phyloP scores from a whole-genome alignment of 1,140 invertebrate genomes.

The Caenorhabditis latens region DNA sequence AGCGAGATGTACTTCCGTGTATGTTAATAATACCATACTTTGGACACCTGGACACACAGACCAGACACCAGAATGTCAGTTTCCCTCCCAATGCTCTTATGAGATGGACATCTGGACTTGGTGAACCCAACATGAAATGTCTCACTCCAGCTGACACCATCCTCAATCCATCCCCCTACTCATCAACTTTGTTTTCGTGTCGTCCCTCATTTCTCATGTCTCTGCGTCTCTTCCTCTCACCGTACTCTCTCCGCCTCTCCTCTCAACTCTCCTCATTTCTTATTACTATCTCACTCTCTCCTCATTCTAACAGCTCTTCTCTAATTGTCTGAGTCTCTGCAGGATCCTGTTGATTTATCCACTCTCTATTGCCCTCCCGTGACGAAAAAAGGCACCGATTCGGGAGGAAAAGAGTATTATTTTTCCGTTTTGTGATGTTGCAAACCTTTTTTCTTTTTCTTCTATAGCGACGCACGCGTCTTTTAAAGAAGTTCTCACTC shows the following conservation, averaged over 20 bases:
- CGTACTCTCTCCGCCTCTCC: neutral
- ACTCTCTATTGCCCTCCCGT: neutral
- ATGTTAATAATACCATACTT: too few relatives aligned
- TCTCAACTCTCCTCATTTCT: neutral
- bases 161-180: neutral
- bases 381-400: neutral
- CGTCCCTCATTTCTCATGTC: neutral
- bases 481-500: neutral
- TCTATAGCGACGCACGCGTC: neutral
- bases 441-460: neutral
- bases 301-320: neutral
- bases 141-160: neutral
- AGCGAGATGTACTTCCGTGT: too few relatives aligned
- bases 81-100: too few relatives aligned
- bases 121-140: too few relatives aligned
- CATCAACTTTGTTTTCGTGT: conserved; percentile 38
- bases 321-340: neutral
- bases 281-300: neutral
- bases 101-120: too few relatives aligned
- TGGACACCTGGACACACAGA: too few relatives aligned
- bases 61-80: too few relatives aligned
- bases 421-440: neutral
- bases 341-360: neutral
- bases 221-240: neutral
- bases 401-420: neutral